Evolutionary conservation across 53 echinoderm and acorn worm genomes (phyloP).

Genomic region (Temnopleurus reevesii): DNA sequence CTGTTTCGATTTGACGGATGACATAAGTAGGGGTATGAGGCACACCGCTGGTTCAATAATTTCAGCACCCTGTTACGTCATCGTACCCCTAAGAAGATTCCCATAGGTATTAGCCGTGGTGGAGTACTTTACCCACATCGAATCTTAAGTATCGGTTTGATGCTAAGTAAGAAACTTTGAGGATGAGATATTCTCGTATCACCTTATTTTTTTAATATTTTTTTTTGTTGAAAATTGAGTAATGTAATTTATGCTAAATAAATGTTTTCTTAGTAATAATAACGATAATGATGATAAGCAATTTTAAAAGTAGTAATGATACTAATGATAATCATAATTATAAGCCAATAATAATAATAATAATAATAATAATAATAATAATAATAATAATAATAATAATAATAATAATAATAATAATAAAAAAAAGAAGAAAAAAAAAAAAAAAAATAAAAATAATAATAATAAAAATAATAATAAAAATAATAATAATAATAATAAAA

Average conservation of each 20-base stretch:
- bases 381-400: no score
- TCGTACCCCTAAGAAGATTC: not conserved
- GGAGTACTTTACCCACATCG: constrained; percentile 4
- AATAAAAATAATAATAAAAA: no score
- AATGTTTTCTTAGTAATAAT: not conserved
- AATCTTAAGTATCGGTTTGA: not conserved
- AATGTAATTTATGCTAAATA: not conserved
- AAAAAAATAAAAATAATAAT: no score
- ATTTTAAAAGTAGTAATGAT: no score
- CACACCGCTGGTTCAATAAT: not conserved
- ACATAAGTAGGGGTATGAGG: not conserved
- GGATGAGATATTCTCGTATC: not conserved
- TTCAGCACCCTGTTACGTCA: constrained; percentile 10
- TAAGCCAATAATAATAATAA: no score
- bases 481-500: no score
- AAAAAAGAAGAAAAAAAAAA: no score
- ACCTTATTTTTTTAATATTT: not conserved
- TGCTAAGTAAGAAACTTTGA: not conserved
- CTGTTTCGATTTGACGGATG: constrained; percentile 12
- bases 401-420: no score
- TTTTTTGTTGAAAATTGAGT: no score
- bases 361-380: no score
- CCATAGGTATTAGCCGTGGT: not conserved
- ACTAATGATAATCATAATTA: no score
- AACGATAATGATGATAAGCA: no score